Evolutionary conservation across 2,113 vertebrate species (phyloP).

Genomic region (Zosterops lateralis): DNA sequence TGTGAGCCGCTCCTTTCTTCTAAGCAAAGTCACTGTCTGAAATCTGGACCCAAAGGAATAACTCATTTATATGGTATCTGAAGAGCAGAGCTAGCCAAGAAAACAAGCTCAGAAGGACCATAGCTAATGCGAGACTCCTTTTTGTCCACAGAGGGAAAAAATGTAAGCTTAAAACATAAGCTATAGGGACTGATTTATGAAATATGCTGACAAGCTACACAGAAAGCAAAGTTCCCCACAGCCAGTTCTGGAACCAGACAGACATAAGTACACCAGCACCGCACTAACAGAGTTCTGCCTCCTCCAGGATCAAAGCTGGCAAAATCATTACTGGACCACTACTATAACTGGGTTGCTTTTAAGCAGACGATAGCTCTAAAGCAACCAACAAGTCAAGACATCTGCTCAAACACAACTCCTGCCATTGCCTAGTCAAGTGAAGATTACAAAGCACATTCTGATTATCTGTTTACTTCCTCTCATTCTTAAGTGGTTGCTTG

Average conservation of each 20-base stretch:
- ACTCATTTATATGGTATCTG: too few species aligned
- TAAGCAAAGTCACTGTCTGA: too few species aligned
- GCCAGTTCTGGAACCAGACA: background rate
- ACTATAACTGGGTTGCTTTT: background rate
- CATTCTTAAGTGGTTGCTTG: constrained; percentile 5
- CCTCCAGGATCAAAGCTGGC: background rate
- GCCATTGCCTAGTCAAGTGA: background rate
- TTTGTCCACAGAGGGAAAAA: background rate
- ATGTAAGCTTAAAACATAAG: background rate
- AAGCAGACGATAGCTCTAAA: background rate
- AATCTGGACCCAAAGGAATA: too few species aligned
- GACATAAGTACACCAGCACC: background rate
- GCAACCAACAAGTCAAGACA: background rate
- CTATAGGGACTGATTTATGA: background rate
- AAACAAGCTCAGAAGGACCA: too few species aligned
- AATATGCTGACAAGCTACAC: background rate
- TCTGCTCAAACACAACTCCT: background rate
- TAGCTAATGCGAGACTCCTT: background rate
- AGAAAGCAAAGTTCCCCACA: background rate
- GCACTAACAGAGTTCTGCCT: background rate
- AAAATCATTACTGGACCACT: background rate
- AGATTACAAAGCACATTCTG: constrained; percentile 20
- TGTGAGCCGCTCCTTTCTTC: too few species aligned
- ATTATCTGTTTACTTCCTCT: constrained; percentile 18
- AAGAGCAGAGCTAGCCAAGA: too few species aligned